Evolutionary conservation across 2,113 vertebrate genomes (phyloP).

Genomic region (Forbesichthys papilliferus): DNA sequence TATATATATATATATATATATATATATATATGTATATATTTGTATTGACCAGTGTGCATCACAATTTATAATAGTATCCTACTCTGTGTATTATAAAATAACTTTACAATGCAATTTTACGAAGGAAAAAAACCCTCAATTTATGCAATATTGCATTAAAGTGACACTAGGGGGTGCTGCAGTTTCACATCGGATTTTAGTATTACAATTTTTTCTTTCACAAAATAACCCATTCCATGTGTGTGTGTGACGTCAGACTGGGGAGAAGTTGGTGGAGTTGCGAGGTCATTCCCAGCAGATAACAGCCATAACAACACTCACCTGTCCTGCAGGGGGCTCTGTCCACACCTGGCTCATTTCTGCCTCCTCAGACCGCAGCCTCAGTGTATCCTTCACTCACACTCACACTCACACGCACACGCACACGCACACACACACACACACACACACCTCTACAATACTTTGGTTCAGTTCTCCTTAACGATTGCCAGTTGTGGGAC

Average conservation of each 20-base stretch:
- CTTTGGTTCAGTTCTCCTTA: slow-evolving; percentile 52
- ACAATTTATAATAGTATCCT: neutral
- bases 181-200: neutral
- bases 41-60: neutral
- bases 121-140: no score
- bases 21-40: neutral
- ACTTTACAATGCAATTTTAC: no score
- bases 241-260: slow-evolving; percentile 78
- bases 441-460: neutral
- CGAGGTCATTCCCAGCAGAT: slow-evolving; percentile 91
- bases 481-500: slow-evolving; percentile 85
- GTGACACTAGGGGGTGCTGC: slow-evolving; percentile 7
- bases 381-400: slow-evolving; percentile 87
- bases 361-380: slow-evolving; percentile 89
- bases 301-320: slow-evolving; percentile 84
- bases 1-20: neutral
- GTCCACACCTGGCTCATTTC: slow-evolving; percentile 80
- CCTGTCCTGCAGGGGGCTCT: slow-evolving; percentile 53
- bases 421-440: neutral
- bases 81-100: neutral
- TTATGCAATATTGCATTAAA: neutral
- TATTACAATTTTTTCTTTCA: neutral
- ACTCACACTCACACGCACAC: neutral
- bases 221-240: neutral
- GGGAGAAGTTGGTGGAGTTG: slow-evolving; percentile 88